Conservation (phyloP, 2,888 invertebrate species). For the Microctonus hyperodae region DNA sequence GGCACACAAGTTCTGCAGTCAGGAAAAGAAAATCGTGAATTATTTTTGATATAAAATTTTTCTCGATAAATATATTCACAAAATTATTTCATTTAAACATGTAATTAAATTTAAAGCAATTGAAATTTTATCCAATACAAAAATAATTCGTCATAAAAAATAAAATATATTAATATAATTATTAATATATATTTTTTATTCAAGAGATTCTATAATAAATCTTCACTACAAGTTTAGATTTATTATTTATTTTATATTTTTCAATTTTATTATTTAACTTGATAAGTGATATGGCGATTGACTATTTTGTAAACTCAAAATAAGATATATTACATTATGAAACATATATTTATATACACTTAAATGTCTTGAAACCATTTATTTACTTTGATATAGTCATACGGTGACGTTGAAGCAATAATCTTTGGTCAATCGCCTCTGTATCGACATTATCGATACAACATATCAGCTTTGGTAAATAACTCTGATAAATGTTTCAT, state of each 20-base stretch:
- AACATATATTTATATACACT: not conserved
- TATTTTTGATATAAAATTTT: not conserved
- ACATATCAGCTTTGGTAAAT: slow-evolving; percentile 5
- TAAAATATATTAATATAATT: too few relatives aligned
- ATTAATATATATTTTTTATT: too few relatives aligned
- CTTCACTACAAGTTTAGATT: too few relatives aligned
- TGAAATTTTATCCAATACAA: not conserved
- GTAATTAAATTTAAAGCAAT: not conserved
- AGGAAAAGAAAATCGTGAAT: slow-evolving; percentile 8
- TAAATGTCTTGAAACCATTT: slow-evolving; percentile 8
- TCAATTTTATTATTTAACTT: not conserved
- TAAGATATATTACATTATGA: not conserved
- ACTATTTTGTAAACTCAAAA: not conserved
- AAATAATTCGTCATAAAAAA: too few relatives aligned
- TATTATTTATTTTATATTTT: too few relatives aligned
- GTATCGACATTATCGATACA: slow-evolving; percentile 4
- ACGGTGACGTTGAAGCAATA: not conserved
- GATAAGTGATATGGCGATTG: not conserved
- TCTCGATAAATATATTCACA: slow-evolving; percentile 6
- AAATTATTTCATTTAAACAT: not conserved
- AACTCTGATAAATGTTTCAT: slow-evolving; percentile 23
- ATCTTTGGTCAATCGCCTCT: not conserved
- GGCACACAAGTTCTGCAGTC: slow-evolving; percentile 9
- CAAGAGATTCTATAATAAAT: too few relatives aligned
- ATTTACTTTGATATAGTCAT: slow-evolving; percentile 10